Base-by-base conservation (phyloP, 2,113 vertebrate species). In the Nothocercus julius region DNA sequence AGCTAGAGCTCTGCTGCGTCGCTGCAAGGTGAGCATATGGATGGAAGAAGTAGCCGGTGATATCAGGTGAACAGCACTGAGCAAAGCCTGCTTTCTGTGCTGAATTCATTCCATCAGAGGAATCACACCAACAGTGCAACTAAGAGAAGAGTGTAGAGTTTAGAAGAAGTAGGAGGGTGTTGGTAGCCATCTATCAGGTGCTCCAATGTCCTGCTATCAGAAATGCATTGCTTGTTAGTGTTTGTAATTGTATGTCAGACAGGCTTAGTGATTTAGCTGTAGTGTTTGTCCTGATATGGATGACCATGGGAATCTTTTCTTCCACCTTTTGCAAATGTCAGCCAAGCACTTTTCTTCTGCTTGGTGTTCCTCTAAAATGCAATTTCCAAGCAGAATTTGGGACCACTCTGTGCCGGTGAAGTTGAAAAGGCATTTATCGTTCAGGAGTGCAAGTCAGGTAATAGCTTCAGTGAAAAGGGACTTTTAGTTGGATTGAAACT, bases 1-100 rank as follows among this genome's bases (percentile, higher is more conserved):
- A 58, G 98, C 99, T 3, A 98, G 99, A 92, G 98, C 98, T 66
- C 96, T 99, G 68, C 98, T 99, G 38, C 98, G 99, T 36, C 98
- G 98, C 61, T 99, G 98, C 93, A 99, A 99, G 98, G 99, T 99
- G 88, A 97, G 96, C 40, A 20, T 1, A 40, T 9, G 0, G 5
- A 32, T n/a, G 44, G 81, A 22, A 30, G 27, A 51, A 67, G 67
- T 15, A 54, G 49, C 45, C 77, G 58, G 73, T 78, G 61, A 72
- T n/a, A 36, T 1, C 42, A 49, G 38, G 74, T 15, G 25, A 53
- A 11, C 2, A 34, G 61, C 21, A 47, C 7, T 47, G 56, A 92
- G 18, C 11, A 34, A 88, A 64, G 61, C 8, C 36, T 47, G 79
- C 18, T 53, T 22, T 62, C 27, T 47, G 14, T 80, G 61, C 44